phyloP scores from a whole-genome alignment of 2,888 invertebrate species.

The Dioctria linearis region DNA sequence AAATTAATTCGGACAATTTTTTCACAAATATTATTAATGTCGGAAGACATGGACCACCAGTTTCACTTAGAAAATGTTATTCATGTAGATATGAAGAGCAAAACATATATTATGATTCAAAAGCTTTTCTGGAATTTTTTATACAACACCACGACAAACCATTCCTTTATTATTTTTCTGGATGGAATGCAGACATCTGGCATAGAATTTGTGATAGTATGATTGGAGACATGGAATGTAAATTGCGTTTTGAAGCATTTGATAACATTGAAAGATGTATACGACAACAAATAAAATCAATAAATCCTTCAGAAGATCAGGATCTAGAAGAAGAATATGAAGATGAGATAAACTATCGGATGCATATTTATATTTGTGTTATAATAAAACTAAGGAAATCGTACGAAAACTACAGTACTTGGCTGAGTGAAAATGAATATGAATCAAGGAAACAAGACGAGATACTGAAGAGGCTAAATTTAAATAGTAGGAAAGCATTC shows the following conservation, averaged over 20 bases:
- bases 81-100: neutral
- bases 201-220: neutral
- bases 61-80: neutral
- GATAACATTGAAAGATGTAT: neutral
- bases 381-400: neutral
- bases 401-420: neutral
- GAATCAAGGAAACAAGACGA: slow-evolving; percentile 4
- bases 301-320: neutral
- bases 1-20: neutral
- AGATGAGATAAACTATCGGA: too few species aligned
- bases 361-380: too few species aligned
- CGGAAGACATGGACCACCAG: slow-evolving; percentile 1
- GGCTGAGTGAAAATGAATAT: slow-evolving; percentile 14
- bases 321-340: too few species aligned
- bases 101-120: neutral
- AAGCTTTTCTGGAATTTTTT: neutral
- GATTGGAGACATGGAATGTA: neutral
- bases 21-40: slow-evolving; percentile 6
- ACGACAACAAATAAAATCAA: neutral
- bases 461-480: slow-evolving; percentile 16
- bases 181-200: neutral
- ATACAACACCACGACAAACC: neutral
- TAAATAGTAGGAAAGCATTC: slow-evolving; percentile 12
- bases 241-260: neutral
- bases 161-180: slow-evolving; percentile 1